These are phyloP conservation scores for Lamellibrachia satsuma DNA, from an alignment of 2,888 invertebrate species.

Conservation along the genomic window DNA sequence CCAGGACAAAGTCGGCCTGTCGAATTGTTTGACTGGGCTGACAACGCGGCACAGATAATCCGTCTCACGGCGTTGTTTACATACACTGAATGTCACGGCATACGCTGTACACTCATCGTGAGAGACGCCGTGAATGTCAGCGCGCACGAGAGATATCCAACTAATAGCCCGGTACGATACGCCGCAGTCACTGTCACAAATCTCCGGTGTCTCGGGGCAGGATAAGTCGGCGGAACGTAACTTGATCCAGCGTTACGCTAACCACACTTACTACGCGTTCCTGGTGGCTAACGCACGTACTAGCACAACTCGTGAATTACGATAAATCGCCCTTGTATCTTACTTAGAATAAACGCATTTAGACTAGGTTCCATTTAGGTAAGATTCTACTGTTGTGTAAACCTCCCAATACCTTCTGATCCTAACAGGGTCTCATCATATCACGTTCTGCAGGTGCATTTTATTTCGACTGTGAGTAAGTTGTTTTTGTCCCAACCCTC, in stretches of 20 bases:
- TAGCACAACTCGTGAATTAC: not conserved
- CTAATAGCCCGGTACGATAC: not conserved
- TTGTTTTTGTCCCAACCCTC: not conserved
- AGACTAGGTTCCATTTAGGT: not conserved
- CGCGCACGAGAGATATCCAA: not conserved
- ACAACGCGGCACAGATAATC: not conserved
- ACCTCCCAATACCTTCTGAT: not conserved
- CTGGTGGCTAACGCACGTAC: not conserved
- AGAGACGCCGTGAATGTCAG: not conserved
- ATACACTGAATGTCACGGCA: not conserved
- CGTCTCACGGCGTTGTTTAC: not conserved
- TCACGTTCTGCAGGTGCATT: not conserved
- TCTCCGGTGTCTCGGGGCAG: not conserved
- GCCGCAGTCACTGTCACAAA: not conserved
- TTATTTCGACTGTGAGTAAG: not conserved
- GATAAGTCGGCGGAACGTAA: not conserved
- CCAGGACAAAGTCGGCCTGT: not conserved
- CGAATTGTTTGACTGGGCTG: not conserved
- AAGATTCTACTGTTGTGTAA: not conserved
- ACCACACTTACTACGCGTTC: not conserved
- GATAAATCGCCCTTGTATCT: not conserved
- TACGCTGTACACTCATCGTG: not conserved
- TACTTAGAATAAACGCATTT: not conserved
- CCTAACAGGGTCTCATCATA: not conserved
- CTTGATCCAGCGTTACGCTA: not conserved